phyloP scores from a whole-genome alignment of 2,888 invertebrate species.

The Zaprionus obscuricornis region DNA sequence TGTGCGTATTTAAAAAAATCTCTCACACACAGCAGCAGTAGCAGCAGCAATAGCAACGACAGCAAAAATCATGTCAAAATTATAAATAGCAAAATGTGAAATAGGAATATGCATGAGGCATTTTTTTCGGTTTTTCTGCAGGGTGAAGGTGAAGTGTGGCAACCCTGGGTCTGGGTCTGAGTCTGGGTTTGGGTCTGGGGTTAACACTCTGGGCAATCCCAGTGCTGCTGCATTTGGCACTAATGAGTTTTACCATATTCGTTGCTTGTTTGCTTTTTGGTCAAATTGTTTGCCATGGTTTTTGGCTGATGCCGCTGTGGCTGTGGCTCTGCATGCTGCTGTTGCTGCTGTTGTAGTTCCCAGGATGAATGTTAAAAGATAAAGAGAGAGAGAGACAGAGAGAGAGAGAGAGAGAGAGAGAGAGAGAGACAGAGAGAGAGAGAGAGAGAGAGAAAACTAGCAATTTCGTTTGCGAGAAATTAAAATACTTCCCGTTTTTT shows the following conservation, averaged over 20 bases:
- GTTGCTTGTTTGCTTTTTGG: slow-evolving; percentile 57
- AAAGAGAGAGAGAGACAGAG: too few species aligned
- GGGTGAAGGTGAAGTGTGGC: slow-evolving; percentile 3
- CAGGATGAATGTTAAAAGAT: too few species aligned
- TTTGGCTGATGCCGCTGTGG: slow-evolving; percentile 16
- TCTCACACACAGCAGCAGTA: background rate
- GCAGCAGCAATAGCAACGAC: too few species aligned
- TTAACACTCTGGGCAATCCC: background rate
- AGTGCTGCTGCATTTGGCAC: slow-evolving; percentile 59
- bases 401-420: background rate
- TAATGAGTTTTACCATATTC: slow-evolving; percentile 77
- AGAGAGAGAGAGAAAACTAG: background rate
- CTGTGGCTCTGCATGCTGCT: background rate
- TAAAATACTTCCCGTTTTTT: slow-evolving; percentile 41
- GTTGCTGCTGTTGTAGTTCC: too few species aligned
- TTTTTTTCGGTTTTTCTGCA: slow-evolving; percentile 10
- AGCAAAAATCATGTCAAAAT: slow-evolving; percentile 8
- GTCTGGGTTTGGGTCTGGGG: too few species aligned
- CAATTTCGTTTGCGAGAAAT: slow-evolving; percentile 41
- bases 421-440: background rate
- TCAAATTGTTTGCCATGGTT: slow-evolving; percentile 36
- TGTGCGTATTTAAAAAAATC: slow-evolving; percentile 1
- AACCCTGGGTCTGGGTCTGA: slow-evolving; percentile 17
- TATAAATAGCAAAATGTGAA: background rate
- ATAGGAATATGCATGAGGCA: slow-evolving; percentile 21